Conservation (phyloP, 1,140 invertebrate species). For the Calycopis cecrops region DNA sequence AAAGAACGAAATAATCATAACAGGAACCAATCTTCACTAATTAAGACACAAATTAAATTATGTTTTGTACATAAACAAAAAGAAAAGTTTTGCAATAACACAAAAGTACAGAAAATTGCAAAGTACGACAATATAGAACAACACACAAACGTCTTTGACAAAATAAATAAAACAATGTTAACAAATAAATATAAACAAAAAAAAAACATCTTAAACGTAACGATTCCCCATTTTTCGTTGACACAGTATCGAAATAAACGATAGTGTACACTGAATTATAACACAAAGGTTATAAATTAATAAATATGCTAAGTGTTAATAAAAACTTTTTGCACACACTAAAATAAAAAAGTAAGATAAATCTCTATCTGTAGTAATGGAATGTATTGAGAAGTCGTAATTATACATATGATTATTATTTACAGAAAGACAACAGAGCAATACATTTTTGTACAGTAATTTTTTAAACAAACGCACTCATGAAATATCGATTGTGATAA, state of each 20-base stretch:
- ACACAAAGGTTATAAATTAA: slow-evolving; percentile 8
- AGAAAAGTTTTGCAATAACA: slow-evolving; percentile 43
- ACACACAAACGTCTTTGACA: slow-evolving; percentile 57
- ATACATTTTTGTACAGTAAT: slow-evolving; percentile 23
- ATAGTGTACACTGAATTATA: slow-evolving; percentile 20
- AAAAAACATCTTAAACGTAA: slow-evolving; percentile 69
- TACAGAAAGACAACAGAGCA: slow-evolving; percentile 44
- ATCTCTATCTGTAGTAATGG: slow-evolving; percentile 37
- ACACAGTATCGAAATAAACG: slow-evolving; percentile 14
- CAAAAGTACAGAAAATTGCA: slow-evolving; percentile 50
- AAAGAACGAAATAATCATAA: slow-evolving; percentile 69
- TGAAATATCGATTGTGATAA: slow-evolving; percentile 19
- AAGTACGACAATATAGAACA: slow-evolving; percentile 48
- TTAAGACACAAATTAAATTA: slow-evolving; percentile 37
- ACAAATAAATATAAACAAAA: slow-evolving; percentile 67
- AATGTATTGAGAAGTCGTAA: slow-evolving; percentile 56
- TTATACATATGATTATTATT: slow-evolving; percentile 27
- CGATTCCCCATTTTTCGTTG: slow-evolving; percentile 53
- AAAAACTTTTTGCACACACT: slow-evolving; percentile 9
- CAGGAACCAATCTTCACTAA: slow-evolving; percentile 61
- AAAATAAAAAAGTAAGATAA: slow-evolving; percentile 6
- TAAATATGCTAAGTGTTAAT: slow-evolving; percentile 6
- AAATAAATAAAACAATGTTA: slow-evolving; percentile 54
- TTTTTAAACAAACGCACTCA: slow-evolving; percentile 33
- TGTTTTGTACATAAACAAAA: slow-evolving; percentile 44